Conservation (phyloP, 2,888 invertebrate species). For the Cheilosia vernalis region DNA sequence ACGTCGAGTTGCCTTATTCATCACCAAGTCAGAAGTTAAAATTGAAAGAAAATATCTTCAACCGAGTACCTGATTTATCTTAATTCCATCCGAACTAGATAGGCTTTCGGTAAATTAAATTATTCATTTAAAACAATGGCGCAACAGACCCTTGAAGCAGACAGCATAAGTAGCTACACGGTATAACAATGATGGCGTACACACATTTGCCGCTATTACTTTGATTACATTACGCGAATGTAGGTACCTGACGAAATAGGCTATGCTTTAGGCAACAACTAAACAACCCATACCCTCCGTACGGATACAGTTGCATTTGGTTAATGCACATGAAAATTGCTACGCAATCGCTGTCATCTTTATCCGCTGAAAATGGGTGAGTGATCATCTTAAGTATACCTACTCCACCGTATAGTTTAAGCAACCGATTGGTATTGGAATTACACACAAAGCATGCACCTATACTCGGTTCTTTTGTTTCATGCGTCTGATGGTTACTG, state of each 20-base stretch:
- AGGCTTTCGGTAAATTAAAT: background rate
- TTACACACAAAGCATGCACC: background rate
- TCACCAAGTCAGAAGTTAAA: too few relatives aligned
- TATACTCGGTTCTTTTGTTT: background rate
- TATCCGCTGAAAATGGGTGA: constrained; percentile 67
- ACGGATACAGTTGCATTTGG: constrained; percentile 47
- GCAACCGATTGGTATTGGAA: constrained; percentile 54
- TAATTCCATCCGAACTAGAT: background rate
- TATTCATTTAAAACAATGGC: constrained; percentile 21
- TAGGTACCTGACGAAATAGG: constrained; percentile 43
- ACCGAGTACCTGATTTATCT: background rate
- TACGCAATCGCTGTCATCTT: constrained; percentile 58
- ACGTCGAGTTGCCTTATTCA: too few relatives aligned
- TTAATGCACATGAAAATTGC: constrained; percentile 66
- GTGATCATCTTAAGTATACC: constrained; percentile 64
- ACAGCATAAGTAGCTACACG: constrained; percentile 9
- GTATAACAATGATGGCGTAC: constrained; percentile 28
- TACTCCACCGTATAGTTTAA: constrained; percentile 21
- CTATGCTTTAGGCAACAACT: constrained; percentile 36
- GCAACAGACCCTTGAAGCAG: constrained; percentile 12
- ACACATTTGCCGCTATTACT: constrained; percentile 67
- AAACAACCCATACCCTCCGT: background rate
- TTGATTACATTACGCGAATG: constrained; percentile 55
- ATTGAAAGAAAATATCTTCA: too few relatives aligned
- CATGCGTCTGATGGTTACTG: background rate